Percentiles rank a stretch among this genome's conserved stretches.
These are phyloP conservation scores for Therioaphis trifolii DNA, from an alignment of 2,888 invertebrate species.

Conservation along the genomic window DNA sequence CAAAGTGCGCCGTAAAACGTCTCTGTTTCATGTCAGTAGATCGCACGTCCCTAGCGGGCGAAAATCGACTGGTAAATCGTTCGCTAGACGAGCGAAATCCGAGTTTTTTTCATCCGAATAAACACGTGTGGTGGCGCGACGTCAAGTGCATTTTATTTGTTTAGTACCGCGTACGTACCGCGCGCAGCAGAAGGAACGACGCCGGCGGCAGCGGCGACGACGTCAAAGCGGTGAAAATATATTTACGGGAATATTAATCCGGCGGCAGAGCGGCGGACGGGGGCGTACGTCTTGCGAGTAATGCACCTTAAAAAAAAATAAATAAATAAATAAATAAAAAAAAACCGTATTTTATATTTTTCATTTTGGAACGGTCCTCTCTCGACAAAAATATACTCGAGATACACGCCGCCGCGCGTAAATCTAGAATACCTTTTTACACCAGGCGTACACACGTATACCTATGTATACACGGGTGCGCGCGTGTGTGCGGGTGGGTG, in stretches of 20 bases:
- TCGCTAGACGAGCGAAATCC: no score
- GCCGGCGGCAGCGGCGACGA: no score
- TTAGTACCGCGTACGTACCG: no score
- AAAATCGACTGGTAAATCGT: neutral
- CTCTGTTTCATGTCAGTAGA: no score
- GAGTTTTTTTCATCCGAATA: neutral
- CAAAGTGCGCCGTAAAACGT: no score
- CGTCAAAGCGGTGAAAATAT: conserved; percentile 7
- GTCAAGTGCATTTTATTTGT: no score
- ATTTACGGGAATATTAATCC: conserved; percentile 30
- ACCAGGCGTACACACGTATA: neutral
- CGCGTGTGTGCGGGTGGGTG: neutral
- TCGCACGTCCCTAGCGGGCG: no score
- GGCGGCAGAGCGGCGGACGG: neutral
- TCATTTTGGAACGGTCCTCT: conserved; percentile 13
- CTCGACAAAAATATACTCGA: conserved; percentile 16
- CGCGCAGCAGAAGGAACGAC: no score
- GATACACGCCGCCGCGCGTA: neutral
- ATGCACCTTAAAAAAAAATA: neutral
- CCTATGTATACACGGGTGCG: no score
- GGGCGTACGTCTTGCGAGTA: neutral
- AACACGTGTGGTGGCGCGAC: neutral
- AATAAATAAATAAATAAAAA: no score
- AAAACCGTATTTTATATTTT: conserved; percentile 4
- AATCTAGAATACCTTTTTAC: conserved; percentile 22